Percentiles rank a stretch among this genome's conserved stretches.
phyloP scores from a whole-genome alignment of 2,888 invertebrate species.

The Stomorhina lunata region DNA sequence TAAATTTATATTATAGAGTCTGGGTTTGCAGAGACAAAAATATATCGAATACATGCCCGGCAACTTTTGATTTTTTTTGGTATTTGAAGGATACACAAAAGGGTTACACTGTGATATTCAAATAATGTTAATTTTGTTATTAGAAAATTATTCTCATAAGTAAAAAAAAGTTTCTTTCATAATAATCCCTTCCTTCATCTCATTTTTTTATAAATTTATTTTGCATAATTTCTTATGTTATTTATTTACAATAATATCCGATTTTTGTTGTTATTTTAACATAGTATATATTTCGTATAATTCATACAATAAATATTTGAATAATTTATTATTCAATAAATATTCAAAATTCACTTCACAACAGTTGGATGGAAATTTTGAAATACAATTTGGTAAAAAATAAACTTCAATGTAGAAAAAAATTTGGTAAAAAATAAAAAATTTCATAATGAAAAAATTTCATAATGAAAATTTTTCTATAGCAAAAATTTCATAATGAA shows the following conservation, averaged over 20 bases:
- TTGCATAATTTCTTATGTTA: slow-evolving; percentile 70
- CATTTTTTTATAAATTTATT: slow-evolving; percentile 66
- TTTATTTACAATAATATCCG: background rate
- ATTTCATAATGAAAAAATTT: too few species aligned
- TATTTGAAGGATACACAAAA: too few species aligned
- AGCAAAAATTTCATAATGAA: too few species aligned
- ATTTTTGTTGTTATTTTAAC: slow-evolving; percentile 25
- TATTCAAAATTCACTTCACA: slow-evolving; percentile 1
- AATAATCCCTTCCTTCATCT: slow-evolving; percentile 9
- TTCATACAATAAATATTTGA: slow-evolving; percentile 43
- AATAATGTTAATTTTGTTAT: slow-evolving; percentile 28
- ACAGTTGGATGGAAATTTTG: slow-evolving; percentile 35
- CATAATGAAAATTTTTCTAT: too few species aligned
- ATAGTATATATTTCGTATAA: background rate
- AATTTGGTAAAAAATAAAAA: too few species aligned
- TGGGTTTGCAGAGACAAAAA: too few species aligned
- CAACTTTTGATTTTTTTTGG: background rate
- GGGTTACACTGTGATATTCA: background rate
- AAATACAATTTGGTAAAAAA: slow-evolving; percentile 15
- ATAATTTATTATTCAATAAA: slow-evolving; percentile 32
- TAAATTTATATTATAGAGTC: too few species aligned
- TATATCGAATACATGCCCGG: too few species aligned
- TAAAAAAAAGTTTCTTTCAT: too few species aligned
- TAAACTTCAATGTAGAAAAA: too few species aligned
- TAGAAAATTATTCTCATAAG: too few species aligned